Conservation (phyloP, 92 coral and sea anemone genomes). For the Phenganax stokvisi region DNA sequence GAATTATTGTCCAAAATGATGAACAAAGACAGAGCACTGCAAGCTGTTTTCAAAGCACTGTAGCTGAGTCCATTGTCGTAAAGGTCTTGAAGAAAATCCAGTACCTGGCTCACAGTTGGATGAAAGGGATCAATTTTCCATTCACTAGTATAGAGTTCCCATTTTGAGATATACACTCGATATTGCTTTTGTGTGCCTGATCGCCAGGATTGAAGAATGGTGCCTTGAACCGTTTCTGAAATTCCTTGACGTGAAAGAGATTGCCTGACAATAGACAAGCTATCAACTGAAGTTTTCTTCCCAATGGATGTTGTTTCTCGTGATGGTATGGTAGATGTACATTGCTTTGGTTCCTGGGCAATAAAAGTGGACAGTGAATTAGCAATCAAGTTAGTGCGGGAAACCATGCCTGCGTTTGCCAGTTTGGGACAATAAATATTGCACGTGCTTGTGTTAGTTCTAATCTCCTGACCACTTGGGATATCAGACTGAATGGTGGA, state of each 20-base stretch:
- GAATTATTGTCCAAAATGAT: constrained; percentile 20
- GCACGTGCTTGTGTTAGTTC: constrained; percentile 39
- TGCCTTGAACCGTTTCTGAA: constrained; percentile 46
- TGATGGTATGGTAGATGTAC: constrained; percentile 43
- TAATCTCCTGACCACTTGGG: neutral
- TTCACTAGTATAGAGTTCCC: constrained; percentile 49
- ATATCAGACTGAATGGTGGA: neutral
- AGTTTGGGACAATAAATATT: constrained; percentile 44
- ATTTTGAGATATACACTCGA: constrained; percentile 42
- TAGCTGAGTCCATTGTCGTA: constrained; percentile 27
- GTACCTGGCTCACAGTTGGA: constrained; percentile 34
- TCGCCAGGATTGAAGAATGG: constrained; percentile 45
- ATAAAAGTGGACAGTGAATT: constrained; percentile 39
- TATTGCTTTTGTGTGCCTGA: constrained; percentile 45
- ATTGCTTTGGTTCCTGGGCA: constrained; percentile 38
- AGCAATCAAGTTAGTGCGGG: constrained; percentile 39
- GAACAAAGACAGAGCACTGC: constrained; percentile 36
- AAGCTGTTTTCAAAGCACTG: constrained; percentile 32
- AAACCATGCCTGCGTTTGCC: constrained; percentile 55
- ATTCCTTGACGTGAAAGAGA: constrained; percentile 46
- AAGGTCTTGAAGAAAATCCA: constrained; percentile 33
- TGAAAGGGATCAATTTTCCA: constrained; percentile 51
- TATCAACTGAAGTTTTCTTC: constrained; percentile 34
- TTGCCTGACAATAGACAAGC: constrained; percentile 44
- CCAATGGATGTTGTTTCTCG: constrained; percentile 37